phyloP scores from a whole-genome alignment of 2,113 vertebrate genomes.

The Leucopsar rothschildi region DNA sequence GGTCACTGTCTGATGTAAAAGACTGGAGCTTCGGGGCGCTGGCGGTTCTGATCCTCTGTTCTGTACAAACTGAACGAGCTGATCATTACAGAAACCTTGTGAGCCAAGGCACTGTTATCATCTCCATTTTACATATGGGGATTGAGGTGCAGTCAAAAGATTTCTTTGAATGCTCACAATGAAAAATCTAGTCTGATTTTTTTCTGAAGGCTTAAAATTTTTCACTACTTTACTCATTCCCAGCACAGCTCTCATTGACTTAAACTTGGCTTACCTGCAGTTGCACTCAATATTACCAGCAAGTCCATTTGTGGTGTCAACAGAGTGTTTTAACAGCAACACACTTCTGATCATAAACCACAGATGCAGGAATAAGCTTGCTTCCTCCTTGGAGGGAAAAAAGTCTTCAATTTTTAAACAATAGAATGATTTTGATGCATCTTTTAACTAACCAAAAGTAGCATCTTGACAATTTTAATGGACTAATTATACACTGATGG shows the following conservation, averaged over 20 bases:
- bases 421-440: conserved; percentile 66
- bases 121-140: conserved; percentile 59
- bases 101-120: conserved; percentile 12
- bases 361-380: conserved; percentile 17
- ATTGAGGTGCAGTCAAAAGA: conserved; percentile 43
- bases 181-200: background rate
- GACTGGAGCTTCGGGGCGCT: conserved; percentile 45
- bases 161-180: conserved; percentile 33
- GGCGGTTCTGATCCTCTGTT: conserved; percentile 34
- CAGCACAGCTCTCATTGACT: background rate
- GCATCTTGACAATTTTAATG: conserved; percentile 73
- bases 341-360: conserved; percentile 17
- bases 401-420: conserved; percentile 17
- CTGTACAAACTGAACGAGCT: conserved; percentile 21
- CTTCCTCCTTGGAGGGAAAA: background rate
- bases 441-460: conserved; percentile 73
- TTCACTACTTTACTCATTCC: background rate
- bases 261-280: background rate
- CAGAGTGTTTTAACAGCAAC: background rate
- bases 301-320: background rate
- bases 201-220: conserved; percentile 11
- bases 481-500: conserved; percentile 67
- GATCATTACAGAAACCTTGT: conserved; percentile 52
- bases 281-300: background rate
- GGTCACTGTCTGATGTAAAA: conserved; percentile 61